Evolutionary conservation across 2,888 invertebrate species (phyloP).

Genomic region (Lepidochitona cinerea): DNA sequence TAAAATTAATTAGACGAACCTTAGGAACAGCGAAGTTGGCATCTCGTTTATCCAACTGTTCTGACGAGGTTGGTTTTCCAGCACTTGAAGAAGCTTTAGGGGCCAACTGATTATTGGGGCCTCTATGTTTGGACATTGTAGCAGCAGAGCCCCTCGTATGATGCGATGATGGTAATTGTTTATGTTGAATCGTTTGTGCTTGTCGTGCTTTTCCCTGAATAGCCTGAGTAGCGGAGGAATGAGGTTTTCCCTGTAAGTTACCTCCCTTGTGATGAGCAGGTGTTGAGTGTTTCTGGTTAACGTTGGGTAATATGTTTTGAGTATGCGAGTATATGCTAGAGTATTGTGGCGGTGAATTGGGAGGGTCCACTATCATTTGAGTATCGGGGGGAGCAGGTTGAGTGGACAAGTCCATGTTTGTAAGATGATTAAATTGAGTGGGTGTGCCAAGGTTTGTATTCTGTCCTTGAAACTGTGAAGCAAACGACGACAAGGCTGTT

Average conservation of each 20-base stretch:
- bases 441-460: background rate
- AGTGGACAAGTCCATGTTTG: background rate
- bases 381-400: background rate
- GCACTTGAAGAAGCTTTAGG: too few species aligned
- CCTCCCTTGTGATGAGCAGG: background rate
- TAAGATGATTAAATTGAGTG: background rate
- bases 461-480: background rate
- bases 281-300: background rate
- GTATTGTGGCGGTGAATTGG: background rate
- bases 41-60: conserved; percentile 49
- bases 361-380: conserved; percentile 3
- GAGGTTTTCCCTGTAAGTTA: background rate
- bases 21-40: conserved; percentile 73
- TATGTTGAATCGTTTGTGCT: too few species aligned
- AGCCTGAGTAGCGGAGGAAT: background rate
- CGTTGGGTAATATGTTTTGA: background rate
- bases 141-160: background rate
- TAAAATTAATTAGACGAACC: too few species aligned
- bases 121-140: background rate
- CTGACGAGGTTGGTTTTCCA: background rate
- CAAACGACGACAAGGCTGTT: background rate
- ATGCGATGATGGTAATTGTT: background rate
- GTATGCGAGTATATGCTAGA: background rate
- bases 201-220: background rate
- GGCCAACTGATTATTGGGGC: too few species aligned